Conservation (phyloP, 2,888 invertebrate species). For the Megalurothrips usitatus region DNA sequence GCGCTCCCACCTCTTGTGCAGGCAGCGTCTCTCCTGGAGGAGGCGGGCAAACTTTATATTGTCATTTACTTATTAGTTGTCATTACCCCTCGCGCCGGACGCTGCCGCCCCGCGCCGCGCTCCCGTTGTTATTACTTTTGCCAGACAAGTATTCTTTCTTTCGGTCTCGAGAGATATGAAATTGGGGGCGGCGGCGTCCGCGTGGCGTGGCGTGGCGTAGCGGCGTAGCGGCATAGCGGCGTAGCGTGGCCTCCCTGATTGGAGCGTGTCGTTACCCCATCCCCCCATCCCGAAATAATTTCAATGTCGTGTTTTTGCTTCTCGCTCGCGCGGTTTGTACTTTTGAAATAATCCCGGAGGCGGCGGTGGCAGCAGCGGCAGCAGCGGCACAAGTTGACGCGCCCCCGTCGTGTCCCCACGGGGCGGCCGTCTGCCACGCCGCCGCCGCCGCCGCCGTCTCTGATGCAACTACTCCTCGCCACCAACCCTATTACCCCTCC, state of each 20-base stretch:
- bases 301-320: too few species aligned
- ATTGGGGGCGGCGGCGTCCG: neutral
- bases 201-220: neutral
- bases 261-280: neutral
- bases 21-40: neutral
- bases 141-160: neutral
- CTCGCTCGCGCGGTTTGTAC: too few species aligned
- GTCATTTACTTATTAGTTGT: constrained; percentile 34
- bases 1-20: too few species aligned
- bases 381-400: too few species aligned
- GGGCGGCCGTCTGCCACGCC: too few species aligned
- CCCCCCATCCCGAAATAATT: too few species aligned
- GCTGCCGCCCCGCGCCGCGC: constrained; percentile 36
- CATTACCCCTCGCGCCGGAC: constrained; percentile 36
- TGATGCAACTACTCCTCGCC: too few species aligned
- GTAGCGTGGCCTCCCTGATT: neutral
- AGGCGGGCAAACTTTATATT: constrained; percentile 8
- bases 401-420: too few species aligned
- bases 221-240: neutral
- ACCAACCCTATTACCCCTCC: too few species aligned
- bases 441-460: too few species aligned
- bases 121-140: neutral
- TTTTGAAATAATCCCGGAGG: too few species aligned
- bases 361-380: too few species aligned
- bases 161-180: constrained; percentile 1